Conservation (phyloP, 2,113 vertebrate genomes). For the Microcebus murinus region DNA sequence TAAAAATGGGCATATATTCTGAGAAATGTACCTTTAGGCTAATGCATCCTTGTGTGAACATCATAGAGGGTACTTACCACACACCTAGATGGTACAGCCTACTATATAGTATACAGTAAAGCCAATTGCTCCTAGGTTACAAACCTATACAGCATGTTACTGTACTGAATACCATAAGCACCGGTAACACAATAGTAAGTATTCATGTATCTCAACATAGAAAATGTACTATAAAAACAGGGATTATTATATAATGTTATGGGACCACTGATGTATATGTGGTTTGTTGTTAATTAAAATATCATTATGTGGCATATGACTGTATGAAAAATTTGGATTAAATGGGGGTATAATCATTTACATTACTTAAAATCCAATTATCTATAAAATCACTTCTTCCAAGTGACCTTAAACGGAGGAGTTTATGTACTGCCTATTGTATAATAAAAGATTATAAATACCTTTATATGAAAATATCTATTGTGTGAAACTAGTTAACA, state of each 20-base stretch:
- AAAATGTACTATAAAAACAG: neutral
- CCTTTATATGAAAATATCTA: conserved; percentile 26
- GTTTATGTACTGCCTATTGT: neutral
- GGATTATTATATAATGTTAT: neutral
- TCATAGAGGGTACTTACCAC: neutral
- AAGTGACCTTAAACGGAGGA: conserved; percentile 16
- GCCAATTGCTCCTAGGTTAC: neutral
- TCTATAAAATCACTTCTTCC: conserved; percentile 27
- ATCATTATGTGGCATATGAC: neutral
- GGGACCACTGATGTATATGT: neutral
- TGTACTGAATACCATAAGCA: neutral
- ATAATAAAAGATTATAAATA: conserved; percentile 9
- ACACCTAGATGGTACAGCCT: neutral
- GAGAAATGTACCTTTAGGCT: neutral
- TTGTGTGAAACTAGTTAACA: conserved; percentile 15
- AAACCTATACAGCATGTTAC: neutral
- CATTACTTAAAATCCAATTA: neutral
- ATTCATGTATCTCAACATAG: neutral
- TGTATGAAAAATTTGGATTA: neutral
- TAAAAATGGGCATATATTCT: neutral
- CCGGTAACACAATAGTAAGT: neutral
- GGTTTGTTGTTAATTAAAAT: neutral
- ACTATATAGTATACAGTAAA: neutral
- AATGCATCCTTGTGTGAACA: neutral
- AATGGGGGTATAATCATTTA: neutral